A percentile compares a stretch with the other conserved stretches of the same genome.
phyloP scores from a whole-genome alignment of 2,113 vertebrate genomes.

The Tylochromis polylepis region DNA sequence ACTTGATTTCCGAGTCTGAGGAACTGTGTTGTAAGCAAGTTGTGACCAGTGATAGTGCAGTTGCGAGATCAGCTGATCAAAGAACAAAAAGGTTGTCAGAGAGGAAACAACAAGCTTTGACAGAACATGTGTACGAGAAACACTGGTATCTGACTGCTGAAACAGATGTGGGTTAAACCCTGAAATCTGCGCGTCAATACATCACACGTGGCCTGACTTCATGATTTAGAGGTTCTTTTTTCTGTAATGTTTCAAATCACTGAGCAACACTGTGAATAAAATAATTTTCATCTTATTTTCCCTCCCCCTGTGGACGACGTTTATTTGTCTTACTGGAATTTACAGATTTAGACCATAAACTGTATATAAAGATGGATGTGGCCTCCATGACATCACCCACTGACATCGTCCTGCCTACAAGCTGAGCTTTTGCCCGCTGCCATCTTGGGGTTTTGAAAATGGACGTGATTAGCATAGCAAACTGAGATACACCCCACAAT shows the following conservation, averaged over 20 bases:
- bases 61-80: neutral
- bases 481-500: neutral
- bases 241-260: neutral
- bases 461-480: neutral
- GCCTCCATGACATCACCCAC: neutral
- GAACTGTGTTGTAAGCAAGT: neutral
- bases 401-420: neutral
- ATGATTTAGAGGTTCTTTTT: neutral
- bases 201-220: neutral
- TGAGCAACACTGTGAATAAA: neutral
- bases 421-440: neutral
- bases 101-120: neutral
- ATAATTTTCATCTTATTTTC: neutral
- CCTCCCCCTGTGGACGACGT: neutral
- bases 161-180: constrained; percentile 1
- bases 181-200: neutral
- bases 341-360: neutral
- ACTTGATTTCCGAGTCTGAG: neutral
- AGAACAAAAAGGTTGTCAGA: neutral
- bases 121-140: neutral
- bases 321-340: neutral
- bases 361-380: neutral
- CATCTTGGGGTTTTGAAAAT: neutral
- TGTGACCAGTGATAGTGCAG: neutral
- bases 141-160: neutral